phyloP scores from a whole-genome alignment of 2,113 vertebrate species.

The Podarcis cretensis region DNA sequence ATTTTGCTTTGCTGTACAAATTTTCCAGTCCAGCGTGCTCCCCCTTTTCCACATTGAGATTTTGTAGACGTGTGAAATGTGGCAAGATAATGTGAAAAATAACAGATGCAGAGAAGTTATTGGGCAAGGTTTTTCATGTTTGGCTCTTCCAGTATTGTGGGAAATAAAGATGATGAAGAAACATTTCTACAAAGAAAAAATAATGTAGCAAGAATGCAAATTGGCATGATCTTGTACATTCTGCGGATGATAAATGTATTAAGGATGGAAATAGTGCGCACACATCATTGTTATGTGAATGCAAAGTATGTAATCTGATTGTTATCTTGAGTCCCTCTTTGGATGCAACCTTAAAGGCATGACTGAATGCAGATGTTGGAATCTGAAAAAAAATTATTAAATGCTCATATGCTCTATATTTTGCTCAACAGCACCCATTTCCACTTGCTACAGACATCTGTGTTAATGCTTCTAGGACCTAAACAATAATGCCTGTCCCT shows the following conservation, averaged over 20 bases:
- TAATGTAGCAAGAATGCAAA: constrained; percentile 45
- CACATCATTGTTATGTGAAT: constrained; percentile 15
- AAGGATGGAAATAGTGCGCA: constrained; percentile 52
- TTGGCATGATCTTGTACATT: constrained; percentile 15
- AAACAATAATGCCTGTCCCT: background rate
- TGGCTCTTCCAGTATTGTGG: constrained; percentile 14
- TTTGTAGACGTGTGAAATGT: background rate
- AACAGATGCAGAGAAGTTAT: constrained; percentile 8
- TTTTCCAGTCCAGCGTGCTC: background rate
- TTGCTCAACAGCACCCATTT: background rate
- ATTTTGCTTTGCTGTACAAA: background rate
- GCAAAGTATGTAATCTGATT: constrained; percentile 37
- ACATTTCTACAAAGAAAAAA: constrained; percentile 25
- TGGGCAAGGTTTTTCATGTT: constrained; percentile 32
- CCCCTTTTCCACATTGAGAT: background rate
- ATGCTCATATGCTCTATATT: background rate
- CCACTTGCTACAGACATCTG: constrained; percentile 14
- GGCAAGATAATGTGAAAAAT: constrained; percentile 39
- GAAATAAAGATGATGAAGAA: constrained; percentile 25
- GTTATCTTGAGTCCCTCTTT: constrained; percentile 36
- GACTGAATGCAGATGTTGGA: constrained; percentile 31
- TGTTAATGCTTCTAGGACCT: background rate
- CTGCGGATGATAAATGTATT: constrained; percentile 28
- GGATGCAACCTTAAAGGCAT: constrained; percentile 39
- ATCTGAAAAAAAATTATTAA: constrained; percentile 48